phyloP scores from a whole-genome alignment of 2,113 vertebrate species.

The Bubalus kerabau region DNA sequence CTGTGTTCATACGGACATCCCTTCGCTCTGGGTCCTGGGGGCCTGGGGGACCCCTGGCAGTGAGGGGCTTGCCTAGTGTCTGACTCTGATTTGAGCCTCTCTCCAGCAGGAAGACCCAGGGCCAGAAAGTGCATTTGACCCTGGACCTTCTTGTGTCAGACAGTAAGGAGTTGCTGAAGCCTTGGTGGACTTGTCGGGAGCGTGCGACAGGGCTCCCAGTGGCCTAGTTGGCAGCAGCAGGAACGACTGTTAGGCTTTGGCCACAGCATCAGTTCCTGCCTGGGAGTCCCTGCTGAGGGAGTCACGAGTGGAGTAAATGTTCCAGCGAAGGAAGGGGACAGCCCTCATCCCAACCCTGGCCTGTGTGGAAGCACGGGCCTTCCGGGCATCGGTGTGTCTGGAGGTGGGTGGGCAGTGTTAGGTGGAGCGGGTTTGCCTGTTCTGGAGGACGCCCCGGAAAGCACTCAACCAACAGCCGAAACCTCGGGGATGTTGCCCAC shows the following conservation, averaged over 20 bases:
- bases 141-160: background rate
- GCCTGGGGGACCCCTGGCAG: no score
- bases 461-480: rapidly evolving
- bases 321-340: background rate
- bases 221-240: background rate
- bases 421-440: background rate
- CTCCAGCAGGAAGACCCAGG: background rate
- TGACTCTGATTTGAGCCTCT: background rate
- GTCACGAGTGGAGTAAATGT: rapidly evolving
- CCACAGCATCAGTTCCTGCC: background rate
- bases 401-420: background rate
- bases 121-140: background rate
- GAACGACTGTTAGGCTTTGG: background rate
- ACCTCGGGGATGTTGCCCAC: no score
- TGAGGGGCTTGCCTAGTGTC: no score
- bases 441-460: background rate
- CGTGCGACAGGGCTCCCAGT: rapidly evolving
- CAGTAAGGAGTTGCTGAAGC: background rate
- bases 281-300: no score
- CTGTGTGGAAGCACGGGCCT: background rate
- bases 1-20: rapidly evolving
- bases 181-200: rapidly evolving
- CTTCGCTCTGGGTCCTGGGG: rapidly evolving
- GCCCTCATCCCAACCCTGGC: background rate
- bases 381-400: rapidly evolving